Evolutionary conservation across 1,140 invertebrate genomes (phyloP), one percentile per base, ranked within the genome.

Genomic region (Drosophila subobscura): DNA sequence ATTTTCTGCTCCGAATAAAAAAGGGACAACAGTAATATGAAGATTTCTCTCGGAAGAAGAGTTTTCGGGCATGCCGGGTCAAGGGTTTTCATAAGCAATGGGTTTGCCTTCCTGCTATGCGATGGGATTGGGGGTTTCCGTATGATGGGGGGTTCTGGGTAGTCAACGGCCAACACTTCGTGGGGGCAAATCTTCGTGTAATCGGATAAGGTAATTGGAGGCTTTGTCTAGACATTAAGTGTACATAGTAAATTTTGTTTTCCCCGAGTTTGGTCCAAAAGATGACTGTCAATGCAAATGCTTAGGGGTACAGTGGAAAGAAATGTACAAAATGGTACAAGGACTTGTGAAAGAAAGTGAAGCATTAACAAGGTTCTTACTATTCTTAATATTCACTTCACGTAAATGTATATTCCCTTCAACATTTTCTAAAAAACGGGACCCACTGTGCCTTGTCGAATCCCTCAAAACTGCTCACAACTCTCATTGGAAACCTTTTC

Each of bases 201-300:
- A 91, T 91, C 89, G 89, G 89, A 91, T 91, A 90, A 91, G 89
- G 89, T 91, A 91, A 91, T 91, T 91, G 89, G 89, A 91, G 89
- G 84, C 89, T 91, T 91, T 91, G 89, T 91, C 89, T 91, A 91
- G 89, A 91, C 89, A 91, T 89, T 91, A 91, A 89, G 90, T 88
- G 89, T 85, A 91, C 85, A 91, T 88, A 88, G 78, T 83, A 88
- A 79, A 83, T 86, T 88, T 88, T 64, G 74, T 81, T 79, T 77
- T 65, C 52, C 55, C 72, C 55, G 22, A 67, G 42, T 52, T 73
- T 63, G 53, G 41, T 65, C 44, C 72, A 41, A 70, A 68, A 86
- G 79, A 88, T 75, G 78, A 76, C 70, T 72, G 44, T 44, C 22
- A 49, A 55, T 29, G 42, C 47, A 22, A 37, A 49, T 45, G 54